A percentile compares a stretch with the other conserved stretches of the same genome.
Conservation (phyloP, 2,888 invertebrate species). For the Leptinotarsa juncta region DNA sequence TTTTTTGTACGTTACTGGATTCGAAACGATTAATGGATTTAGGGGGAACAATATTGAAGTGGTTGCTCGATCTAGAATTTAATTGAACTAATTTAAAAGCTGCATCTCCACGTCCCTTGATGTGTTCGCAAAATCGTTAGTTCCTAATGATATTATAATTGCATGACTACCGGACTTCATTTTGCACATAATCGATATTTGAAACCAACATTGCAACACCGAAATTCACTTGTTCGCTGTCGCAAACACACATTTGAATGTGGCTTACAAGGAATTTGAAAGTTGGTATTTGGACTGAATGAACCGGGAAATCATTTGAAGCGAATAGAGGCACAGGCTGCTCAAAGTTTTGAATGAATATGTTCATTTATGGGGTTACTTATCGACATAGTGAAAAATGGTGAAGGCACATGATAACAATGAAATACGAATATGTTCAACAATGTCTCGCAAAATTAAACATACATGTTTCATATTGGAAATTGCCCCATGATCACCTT, state of each 20-base stretch:
- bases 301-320: too few species aligned
- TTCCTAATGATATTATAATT: constrained; percentile 53
- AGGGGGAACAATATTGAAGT: constrained; percentile 22
- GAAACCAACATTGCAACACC: background rate
- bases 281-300: too few species aligned
- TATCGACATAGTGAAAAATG: too few species aligned
- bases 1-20: constrained; percentile 8
- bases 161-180: constrained; percentile 26
- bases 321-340: too few species aligned
- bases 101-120: constrained; percentile 28
- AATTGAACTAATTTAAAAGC: constrained; percentile 50
- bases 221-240: background rate
- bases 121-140: constrained; percentile 46
- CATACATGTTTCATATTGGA: too few species aligned
- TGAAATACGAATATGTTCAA: too few species aligned
- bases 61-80: constrained; percentile 42
- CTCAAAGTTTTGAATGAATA: too few species aligned
- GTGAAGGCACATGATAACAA: too few species aligned
- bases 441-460: too few species aligned
- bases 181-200: constrained; percentile 10
- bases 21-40: constrained; percentile 9
- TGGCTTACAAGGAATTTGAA: background rate
- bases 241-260: background rate
- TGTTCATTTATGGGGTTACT: too few species aligned
- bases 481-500: too few species aligned